Base-by-base conservation (phyloP, 2,888 invertebrate genomes). In the Meteorus colon region DNA sequence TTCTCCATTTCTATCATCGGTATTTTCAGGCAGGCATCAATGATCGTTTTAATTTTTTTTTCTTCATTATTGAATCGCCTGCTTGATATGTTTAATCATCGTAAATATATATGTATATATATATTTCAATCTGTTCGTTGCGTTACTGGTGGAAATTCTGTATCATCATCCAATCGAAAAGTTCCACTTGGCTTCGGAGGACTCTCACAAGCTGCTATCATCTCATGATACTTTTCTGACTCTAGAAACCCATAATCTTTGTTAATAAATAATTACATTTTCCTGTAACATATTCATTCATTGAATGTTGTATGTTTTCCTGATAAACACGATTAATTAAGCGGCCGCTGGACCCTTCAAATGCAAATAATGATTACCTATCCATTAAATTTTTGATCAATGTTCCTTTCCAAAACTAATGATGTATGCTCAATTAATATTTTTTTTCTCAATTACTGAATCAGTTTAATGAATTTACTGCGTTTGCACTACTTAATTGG, bases 141-240 rank as follows among this genome's bases (percentile, higher is more conserved):
- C 74, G 92, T 93, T 86, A 96, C 94, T 80, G 96, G 96, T 83
- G 96, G 96, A 90, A 96, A 96, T 91, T 96, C 96, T 81, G 92
- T 91, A 82, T 95, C 95, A 90, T 96, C 96, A 88, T 95, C 94
- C 90, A 96, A 92, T 88, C 95, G 94, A 90, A 94, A 94, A 55
- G 86, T 82, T 48, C 85, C 85, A 81, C 92, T 90, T 76, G 92
- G 93, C 86, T 93, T 93, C 77, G 94, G 92, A 73, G 95, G 92
- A 68, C 93, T 91, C 89, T 94, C 94, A 81, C 93, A 92, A 68
- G 95, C 95, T 77, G 93, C 93, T 84, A 93, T 92, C 92, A 95
- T 94, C 90, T 95, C 95, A 83, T 92, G 91, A 86, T 92, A 92
- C 89, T 94, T 95, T 88, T 94, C 94, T 83, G 94, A 94, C 84